Evolutionary conservation across 2,113 vertebrate species (phyloP), one percentile per base, ranked within the genome.

Genomic region (Gambusia holbrooki): DNA sequence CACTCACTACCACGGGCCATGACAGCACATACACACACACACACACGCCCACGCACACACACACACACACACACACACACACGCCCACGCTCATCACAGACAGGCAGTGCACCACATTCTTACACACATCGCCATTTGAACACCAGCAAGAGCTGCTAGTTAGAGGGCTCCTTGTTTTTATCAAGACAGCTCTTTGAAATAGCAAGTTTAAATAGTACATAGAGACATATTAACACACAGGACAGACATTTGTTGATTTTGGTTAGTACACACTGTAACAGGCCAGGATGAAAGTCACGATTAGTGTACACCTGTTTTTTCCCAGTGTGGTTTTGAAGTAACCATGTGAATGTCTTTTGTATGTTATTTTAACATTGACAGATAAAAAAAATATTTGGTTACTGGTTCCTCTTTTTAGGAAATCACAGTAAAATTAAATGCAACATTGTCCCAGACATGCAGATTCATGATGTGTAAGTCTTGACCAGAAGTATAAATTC

Each of bases 1-100:
- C 85, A 84, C 87, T 88, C 79, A 78, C 77, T 74, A 91, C 90
- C 90, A 92, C 71, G 66, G 90, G 91, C 87, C 83, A 90, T 63
- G n/a, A 76, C 74, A 78, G 64, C 79, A 79, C 82, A 80, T 69
- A 82, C 87, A 79, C 83, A 75, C 82, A 78, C 70, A 77, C 73
- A 69, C 74, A 73, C 58, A 74, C 71, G 62, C 60, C 42, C 66
- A 60, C 54, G 58, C 70, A 37, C 35, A 37, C 10, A 3, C 73
- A 69, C 74, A 73, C 58, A 74, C 71, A 65, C 60, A 54, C 66
- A 60, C 54, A 63, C 70, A 37, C 35, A 37, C 10, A 3, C 35
- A 11, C 35, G 1, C 73, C 73, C 76, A 61, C 82, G 79, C 72
- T 68, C 1, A 78, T 37, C 68, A 65, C 5, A 69, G 69, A 72